Conservation (phyloP, 2,888 invertebrate species). For the Caprella mutica region DNA sequence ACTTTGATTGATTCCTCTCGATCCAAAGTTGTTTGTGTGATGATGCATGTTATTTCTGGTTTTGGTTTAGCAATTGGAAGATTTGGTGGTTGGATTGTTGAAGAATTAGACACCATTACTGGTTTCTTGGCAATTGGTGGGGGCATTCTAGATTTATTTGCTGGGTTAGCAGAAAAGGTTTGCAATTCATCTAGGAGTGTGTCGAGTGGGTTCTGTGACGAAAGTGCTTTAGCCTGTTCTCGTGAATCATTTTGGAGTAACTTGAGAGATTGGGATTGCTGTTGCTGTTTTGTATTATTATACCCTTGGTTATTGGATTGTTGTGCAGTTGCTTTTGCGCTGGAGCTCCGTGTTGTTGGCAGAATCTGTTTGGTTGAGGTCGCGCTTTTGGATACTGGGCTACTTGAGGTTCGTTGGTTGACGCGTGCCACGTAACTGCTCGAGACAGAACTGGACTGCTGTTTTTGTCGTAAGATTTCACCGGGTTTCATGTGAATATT, state of each 20-base stretch:
- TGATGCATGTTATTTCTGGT: too few species aligned
- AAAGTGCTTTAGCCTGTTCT: not conserved
- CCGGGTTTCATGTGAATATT: too few species aligned
- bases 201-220: slow-evolving; percentile 83
- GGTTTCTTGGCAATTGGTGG: slow-evolving; percentile 21
- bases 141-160: slow-evolving; percentile 32
- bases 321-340: too few species aligned
- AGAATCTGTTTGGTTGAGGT: too few species aligned
- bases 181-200: slow-evolving; percentile 87
- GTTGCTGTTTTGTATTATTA: not conserved
- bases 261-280: slow-evolving; percentile 3
- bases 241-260: not conserved
- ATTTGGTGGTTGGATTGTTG: too few species aligned
- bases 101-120: too few species aligned
- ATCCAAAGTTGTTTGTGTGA: too few species aligned
- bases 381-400: too few species aligned
- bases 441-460: slow-evolving; percentile 33
- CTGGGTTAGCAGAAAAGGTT: slow-evolving; percentile 65
- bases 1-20: not conserved
- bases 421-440: slow-evolving; percentile 32
- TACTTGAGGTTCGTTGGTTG: too few species aligned
- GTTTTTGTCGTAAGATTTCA: too few species aligned
- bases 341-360: slow-evolving; percentile 9
- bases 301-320: not conserved
- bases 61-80: not conserved